Conservation (phyloP, 2,113 vertebrate species). For the Symphodus melops region DNA sequence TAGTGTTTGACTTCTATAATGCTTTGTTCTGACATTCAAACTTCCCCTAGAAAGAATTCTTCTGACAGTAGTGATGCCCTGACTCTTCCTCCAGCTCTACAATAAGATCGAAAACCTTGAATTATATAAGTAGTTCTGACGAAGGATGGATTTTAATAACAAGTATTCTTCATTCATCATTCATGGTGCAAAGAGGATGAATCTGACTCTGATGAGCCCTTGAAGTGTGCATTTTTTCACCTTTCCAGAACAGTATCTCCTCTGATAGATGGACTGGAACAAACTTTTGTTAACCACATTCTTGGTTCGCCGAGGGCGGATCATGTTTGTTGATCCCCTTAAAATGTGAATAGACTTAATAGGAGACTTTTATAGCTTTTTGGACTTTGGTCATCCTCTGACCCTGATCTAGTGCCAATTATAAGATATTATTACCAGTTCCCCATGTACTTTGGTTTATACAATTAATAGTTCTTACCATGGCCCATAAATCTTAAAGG, state of each 20-base stretch:
- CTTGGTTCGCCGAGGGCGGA: neutral
- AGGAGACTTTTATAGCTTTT: neutral
- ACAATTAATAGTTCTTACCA: neutral
- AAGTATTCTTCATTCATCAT: neutral
- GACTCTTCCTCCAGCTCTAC: neutral
- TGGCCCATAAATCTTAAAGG: neutral
- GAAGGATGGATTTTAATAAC: neutral
- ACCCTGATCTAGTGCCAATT: too few relatives aligned
- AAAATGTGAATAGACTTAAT: neutral
- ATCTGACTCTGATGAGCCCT: too few relatives aligned
- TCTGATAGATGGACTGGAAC: neutral
- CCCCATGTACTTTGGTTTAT: neutral
- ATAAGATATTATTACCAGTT: neutral
- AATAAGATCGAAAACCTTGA: too few relatives aligned
- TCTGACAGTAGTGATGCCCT: too few relatives aligned
- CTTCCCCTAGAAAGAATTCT: too few relatives aligned
- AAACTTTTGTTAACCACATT: neutral
- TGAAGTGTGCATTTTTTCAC: too few relatives aligned
- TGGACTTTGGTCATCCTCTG: neutral
- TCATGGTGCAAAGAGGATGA: neutral
- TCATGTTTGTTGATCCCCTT: neutral
- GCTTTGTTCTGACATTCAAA: neutral
- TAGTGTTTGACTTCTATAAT: too few relatives aligned
- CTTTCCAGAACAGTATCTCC: neutral
- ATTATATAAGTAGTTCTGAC: neutral